A percentile compares a stretch with the other conserved stretches of the same genome.
phyloP scores from a whole-genome alignment of 1,140 invertebrate species.

The Conus betulinus region DNA sequence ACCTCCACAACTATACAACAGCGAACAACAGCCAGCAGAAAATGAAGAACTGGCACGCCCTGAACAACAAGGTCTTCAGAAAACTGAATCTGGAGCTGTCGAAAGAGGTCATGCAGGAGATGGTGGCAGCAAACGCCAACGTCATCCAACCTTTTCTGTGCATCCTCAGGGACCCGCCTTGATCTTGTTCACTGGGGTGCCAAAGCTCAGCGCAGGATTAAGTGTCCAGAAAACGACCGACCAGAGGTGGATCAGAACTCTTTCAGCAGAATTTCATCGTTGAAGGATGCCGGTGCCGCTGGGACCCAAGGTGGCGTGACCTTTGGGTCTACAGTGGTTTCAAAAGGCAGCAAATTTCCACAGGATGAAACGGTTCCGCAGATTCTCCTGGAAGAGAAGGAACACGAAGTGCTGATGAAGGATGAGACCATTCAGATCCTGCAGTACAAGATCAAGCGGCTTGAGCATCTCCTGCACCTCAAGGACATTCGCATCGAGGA shows the following conservation, averaged over 20 bases:
- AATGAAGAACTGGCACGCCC: conserved; percentile 69
- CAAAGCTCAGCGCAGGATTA: conserved; percentile 21
- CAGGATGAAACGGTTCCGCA: conserved; percentile 38
- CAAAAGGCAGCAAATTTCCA: not conserved
- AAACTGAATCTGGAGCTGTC: conserved; percentile 68
- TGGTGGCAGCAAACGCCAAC: conserved; percentile 53
- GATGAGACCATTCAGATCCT: conserved; percentile 74
- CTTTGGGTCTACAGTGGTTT: not conserved
- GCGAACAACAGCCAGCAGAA: conserved; percentile 64
- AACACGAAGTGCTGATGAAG: conserved; percentile 69
- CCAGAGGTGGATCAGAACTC: conserved; percentile 59
- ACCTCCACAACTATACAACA: conserved; percentile 71
- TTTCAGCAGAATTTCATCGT: not conserved
- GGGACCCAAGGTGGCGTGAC: not conserved
- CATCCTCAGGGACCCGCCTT: conserved; percentile 63
- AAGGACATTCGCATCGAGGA: conserved; percentile 74
- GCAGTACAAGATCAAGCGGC: conserved; percentile 66
- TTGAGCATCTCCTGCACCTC: conserved; percentile 73
- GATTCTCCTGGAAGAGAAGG: conserved; percentile 67
- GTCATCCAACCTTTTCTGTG: conserved; percentile 68
- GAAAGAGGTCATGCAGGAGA: conserved; percentile 64
- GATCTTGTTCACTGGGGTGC: conserved; percentile 43
- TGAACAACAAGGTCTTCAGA: conserved; percentile 72
- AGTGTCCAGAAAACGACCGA: conserved; percentile 39
- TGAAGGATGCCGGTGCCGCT: not conserved